Conservation (phyloP, 2,888 invertebrate species). For the Drosophila lutescens region DNA sequence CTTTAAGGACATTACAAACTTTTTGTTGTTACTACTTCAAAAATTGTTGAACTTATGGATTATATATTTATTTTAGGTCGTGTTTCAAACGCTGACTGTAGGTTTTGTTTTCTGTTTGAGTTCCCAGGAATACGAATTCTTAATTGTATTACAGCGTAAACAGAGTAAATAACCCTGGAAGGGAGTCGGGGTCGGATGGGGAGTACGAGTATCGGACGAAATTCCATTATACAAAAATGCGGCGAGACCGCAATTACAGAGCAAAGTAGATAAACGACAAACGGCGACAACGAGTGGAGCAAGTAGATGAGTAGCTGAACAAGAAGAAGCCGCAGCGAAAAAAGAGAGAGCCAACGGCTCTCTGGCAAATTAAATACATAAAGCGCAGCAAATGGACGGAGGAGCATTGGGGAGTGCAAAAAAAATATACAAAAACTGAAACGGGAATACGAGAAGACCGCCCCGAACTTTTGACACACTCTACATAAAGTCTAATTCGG, state of each 20-base stretch:
- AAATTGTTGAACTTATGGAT: no score
- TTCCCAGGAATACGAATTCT: slow-evolving; percentile 17
- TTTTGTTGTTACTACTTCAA: no score
- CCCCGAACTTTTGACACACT: slow-evolving; percentile 25
- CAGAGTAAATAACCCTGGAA: slow-evolving; percentile 9
- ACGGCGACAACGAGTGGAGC: slow-evolving; percentile 33
- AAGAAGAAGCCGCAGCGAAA: slow-evolving; percentile 15
- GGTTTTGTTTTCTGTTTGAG: slow-evolving; percentile 13
- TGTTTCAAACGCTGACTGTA: neutral
- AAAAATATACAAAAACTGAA: slow-evolving; percentile 28
- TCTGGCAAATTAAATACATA: slow-evolving; percentile 53
- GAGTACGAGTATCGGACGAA: slow-evolving; percentile 16
- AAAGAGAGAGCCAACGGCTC: slow-evolving; percentile 34
- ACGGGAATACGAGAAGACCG: slow-evolving; percentile 20
- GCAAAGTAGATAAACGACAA: slow-evolving; percentile 45
- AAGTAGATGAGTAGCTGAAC: slow-evolving; percentile 18
- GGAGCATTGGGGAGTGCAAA: slow-evolving; percentile 26
- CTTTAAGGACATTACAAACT: no score
- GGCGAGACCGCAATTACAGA: slow-evolving; percentile 42
- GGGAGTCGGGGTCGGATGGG: neutral
- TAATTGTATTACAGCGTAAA: slow-evolving; percentile 16
- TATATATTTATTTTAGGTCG: neutral
- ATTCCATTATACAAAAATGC: slow-evolving; percentile 45
- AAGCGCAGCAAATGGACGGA: slow-evolving; percentile 38
- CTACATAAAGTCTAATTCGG: slow-evolving; percentile 6